A percentile compares a stretch with the other conserved stretches of the same genome.
phyloP scores from a whole-genome alignment of 2,888 invertebrate species.

The Saturnia pavonia region DNA sequence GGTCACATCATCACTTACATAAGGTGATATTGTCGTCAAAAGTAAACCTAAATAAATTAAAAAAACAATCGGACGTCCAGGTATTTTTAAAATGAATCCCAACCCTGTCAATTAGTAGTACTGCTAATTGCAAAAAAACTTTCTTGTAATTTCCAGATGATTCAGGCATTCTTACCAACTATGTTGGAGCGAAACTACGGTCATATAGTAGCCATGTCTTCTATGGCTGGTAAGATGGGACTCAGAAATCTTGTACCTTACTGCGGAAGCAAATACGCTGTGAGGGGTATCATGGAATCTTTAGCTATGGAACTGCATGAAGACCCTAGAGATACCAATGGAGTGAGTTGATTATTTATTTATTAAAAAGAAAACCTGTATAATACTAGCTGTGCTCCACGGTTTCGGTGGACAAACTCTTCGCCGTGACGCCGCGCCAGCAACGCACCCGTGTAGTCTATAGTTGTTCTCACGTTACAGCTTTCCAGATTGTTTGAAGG shows the following conservation, averaged over 20 bases:
- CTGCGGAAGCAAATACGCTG: constrained; percentile 91
- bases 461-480: no score
- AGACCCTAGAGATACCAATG: constrained; percentile 61
- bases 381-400: no score
- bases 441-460: no score
- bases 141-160: constrained; percentile 66
- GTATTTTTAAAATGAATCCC: no score
- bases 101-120: not conserved
- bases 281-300: constrained; percentile 91
- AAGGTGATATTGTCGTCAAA: no score
- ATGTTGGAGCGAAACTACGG: constrained; percentile 88
- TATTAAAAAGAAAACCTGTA: no score
- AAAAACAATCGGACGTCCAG: no score
- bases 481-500: no score
- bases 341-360: constrained; percentile 52
- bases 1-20: no score
- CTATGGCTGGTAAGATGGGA: constrained; percentile 88
- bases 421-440: no score
- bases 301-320: constrained; percentile 87
- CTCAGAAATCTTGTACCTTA: constrained; percentile 89
- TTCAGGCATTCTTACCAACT: constrained; percentile 88
- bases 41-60: no score
- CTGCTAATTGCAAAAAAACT: constrained; percentile 4
- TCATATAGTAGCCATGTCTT: constrained; percentile 88
- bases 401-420: no score